Base-by-base conservation (phyloP, 2,888 invertebrate genomes). In the Zele albiditarsus region DNA sequence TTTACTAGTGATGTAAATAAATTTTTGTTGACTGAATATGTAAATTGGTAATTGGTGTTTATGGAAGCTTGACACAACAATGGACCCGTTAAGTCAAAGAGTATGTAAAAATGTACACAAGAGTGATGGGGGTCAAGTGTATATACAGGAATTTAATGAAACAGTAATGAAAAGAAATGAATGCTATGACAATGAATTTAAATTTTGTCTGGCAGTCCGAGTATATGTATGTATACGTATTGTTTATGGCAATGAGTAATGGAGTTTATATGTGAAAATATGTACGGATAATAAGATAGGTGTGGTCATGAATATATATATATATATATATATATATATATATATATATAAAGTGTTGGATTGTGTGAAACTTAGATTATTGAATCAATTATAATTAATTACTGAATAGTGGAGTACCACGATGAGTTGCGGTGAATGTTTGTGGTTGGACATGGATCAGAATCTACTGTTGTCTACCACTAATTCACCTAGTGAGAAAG, bases 321-420 rank as follows among this genome's bases (percentile, higher is more conserved):
- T n/a, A n/a, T n/a, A n/a, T n/a, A n/a, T n/a, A n/a, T n/a, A n/a
- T n/a, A n/a, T n/a, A n/a, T n/a, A n/a, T n/a, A n/a, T n/a, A n/a
- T n/a, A n/a, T n/a, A n/a, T n/a, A n/a, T 27, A n/a, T 28, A 49
- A 65, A 14, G 66, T 58, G 58, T 72, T 60, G 33, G 65, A 74
- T 80, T 76, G 81, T 81, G 71, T 78, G 79, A 74, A 79, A 80
- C 82, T 82, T 81, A 79, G 81, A 79, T 84, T 83, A 84, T 85
- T 84, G 82, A 86, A 86, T 86, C 84, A 84, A 86, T 86, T 84
- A 85, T 82, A 81, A 86, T 86, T 85, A 84, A 77, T 79, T 62
- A 63, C 67, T 28, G 20, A 57, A 25, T 28, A 63, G 67, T 65
- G 70, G 27, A 28, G 10, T 65, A 70, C 65, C 66, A 20, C 53